Evolutionary conservation across 2,113 vertebrate genomes (phyloP), one percentile per base, ranked within the genome.

Genomic region (Calypte anna): DNA sequence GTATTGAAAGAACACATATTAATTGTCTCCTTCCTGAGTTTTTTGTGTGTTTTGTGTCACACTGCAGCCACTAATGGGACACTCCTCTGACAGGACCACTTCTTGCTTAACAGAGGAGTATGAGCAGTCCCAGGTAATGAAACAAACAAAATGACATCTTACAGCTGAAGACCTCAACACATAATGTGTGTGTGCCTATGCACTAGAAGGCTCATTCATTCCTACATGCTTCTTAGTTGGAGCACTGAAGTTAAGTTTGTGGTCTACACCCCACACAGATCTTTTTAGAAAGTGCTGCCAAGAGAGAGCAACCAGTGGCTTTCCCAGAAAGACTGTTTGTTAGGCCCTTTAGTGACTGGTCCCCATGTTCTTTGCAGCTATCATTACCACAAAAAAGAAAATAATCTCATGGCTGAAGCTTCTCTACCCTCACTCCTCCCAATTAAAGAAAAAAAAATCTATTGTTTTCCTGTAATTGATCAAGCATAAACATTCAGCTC

Each of bases 381-480:
- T 95, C 70, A 63, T 81, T 87, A 83, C 14, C 3, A 36, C 79
- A 94, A 70, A 79, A 67, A 36, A 66, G 22, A 86, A 86, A 92
- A 92, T 63, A 0, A 87, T 81, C 75, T 92, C 59, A 57, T 12
- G 82, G 82, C 69, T 92, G 83, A 94, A 89, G 64, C 68, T 53
- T 75, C 74, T 86, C 91, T 93, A 79, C 72, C 31, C 10, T 73
- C 83, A 79, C 77, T 81, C 83, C 93, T 94, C 76, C 88, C 50
- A 58, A 66, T 82, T 70, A 80, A 59, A 85, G 83, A 91, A 91
- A 93, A 38, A 38, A 96, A 90, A 0, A 79, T 83, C 77, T 90
- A 91, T 94, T 92, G 91, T 90, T 93, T 91, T 90, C 82, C 85
- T 97, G 89, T 95, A 96, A 96, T 95, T 88, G 94, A 95, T 96